Base-by-base conservation (phyloP, 2,113 vertebrate genomes). In the Hirundichthys speculiger region DNA sequence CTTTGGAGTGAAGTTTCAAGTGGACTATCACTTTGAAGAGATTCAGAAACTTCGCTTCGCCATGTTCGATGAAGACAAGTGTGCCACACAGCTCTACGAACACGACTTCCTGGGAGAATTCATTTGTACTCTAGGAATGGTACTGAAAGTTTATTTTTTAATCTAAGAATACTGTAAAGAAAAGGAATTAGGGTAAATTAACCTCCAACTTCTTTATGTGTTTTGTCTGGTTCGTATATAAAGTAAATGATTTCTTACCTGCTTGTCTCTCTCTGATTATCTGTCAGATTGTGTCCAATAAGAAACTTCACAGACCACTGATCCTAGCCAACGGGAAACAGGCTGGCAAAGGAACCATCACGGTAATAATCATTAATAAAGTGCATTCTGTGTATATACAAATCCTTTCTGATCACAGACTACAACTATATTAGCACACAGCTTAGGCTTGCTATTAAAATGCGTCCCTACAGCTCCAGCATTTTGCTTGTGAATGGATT, bases 41-140 rank as follows among this genome's bases (percentile, higher is more conserved):
- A 92, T 99, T 45, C 98, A 99, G 91, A 99, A 97, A 90, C 94
- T 99, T 22, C 97, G 96, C 79, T 99, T 99, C 24, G 96, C 97
- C 70, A 83, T 99, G 68, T 99, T 98, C 63, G 98, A 99, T 73
- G 96, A 99, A 87, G 98, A 99, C 87, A 98, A 97, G 87, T 96
- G 96, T 0, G 98, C 97, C 85, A 90, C 77, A 0, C 96, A 95
- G 83, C 92, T 99, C 11, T 96, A 98, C 0, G 97, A 99, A 39
- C 98, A 99, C 0, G 98, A 99, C 77, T 99, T 99, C 81, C 90
- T 99, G 74, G 98, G 98, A 1, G 97, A 99, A 62, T 96, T 95
- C 84, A 92, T 94, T 78, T 99, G 97, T 71, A 99, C 95, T 0
- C 88, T 99, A 48, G 98, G 98, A 89, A 91, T 87, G 92, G 98